A percentile compares a stretch with the other conserved stretches of the same genome.
Conservation (phyloP, 1,140 invertebrate genomes). For the Drosophila nikananu region DNA sequence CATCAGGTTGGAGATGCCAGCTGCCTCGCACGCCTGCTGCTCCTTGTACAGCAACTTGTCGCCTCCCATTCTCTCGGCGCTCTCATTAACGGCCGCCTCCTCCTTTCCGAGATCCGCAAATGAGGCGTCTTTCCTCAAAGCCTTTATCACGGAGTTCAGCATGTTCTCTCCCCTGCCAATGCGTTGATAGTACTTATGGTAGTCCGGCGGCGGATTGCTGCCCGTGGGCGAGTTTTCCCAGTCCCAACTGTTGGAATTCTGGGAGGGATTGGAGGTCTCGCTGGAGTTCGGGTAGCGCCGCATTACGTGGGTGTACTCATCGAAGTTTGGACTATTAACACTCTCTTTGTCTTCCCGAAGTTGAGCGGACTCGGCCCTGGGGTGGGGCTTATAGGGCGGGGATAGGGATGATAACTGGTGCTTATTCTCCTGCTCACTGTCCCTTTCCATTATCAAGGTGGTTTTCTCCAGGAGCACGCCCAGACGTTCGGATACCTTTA, state of each 20-base stretch:
- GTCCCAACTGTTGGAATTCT: slow-evolving; percentile 74
- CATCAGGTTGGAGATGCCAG: slow-evolving; percentile 60
- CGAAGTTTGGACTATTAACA: slow-evolving; percentile 56
- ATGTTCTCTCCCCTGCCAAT: slow-evolving; percentile 64
- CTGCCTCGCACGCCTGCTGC: slow-evolving; percentile 45
- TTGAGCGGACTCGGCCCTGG: slow-evolving; percentile 30
- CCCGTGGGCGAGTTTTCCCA: slow-evolving; percentile 59
- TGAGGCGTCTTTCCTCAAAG: slow-evolving; percentile 64
- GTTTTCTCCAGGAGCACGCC: slow-evolving; percentile 76
- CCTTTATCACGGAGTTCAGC: slow-evolving; percentile 76
- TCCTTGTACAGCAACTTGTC: slow-evolving; percentile 72
- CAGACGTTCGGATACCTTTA: slow-evolving; percentile 75
- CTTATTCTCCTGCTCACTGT: slow-evolving; percentile 68
- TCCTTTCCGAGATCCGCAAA: slow-evolving; percentile 64
- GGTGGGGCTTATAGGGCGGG: slow-evolving; percentile 54
- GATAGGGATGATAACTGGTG: slow-evolving; percentile 51
- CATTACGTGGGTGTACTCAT: slow-evolving; percentile 58
- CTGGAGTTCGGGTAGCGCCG: slow-evolving; percentile 71
- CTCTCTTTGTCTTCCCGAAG: slow-evolving; percentile 56
- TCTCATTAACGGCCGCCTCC: slow-evolving; percentile 60
- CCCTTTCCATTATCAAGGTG: slow-evolving; percentile 76
- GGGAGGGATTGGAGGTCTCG: slow-evolving; percentile 72
- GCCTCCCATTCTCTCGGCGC: slow-evolving; percentile 45
- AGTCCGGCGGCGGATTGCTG: slow-evolving; percentile 35
- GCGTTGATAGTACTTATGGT: slow-evolving; percentile 63